phyloP scores from a whole-genome alignment of 2,113 vertebrate genomes.

The Onychostruthus taczanowskii region DNA sequence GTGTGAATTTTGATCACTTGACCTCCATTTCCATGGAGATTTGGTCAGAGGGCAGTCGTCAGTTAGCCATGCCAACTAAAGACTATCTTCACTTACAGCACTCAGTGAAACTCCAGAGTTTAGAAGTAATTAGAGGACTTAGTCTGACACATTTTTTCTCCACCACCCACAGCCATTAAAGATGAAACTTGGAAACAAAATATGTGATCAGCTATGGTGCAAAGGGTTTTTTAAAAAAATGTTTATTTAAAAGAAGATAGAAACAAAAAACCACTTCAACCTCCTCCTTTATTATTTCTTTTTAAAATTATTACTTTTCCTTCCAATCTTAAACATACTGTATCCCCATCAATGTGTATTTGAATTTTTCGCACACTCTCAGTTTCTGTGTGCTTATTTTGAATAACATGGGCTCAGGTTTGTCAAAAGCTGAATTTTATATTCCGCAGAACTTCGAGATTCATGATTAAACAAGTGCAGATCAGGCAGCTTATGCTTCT shows the following conservation, averaged over 20 bases:
- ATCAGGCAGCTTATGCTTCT: neutral
- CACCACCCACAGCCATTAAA: neutral
- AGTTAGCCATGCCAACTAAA: neutral
- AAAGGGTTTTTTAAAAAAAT: neutral
- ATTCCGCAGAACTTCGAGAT: neutral
- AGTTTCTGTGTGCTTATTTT: neutral
- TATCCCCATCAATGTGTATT: neutral
- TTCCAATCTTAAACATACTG: neutral
- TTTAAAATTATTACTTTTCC: neutral
- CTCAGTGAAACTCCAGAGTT: neutral
- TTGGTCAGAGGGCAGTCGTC: neutral
- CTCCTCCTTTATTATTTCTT: neutral
- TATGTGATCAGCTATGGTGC: neutral
- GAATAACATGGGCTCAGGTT: neutral
- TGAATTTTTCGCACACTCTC: neutral
- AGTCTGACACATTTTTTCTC: neutral
- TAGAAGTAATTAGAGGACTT: neutral
- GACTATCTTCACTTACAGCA: neutral
- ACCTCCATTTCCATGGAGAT: constrained; percentile 29
- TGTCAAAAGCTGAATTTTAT: neutral
- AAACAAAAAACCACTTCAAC: fast-evolving
- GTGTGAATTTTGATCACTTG: constrained; percentile 7
- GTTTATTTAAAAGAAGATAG: neutral
- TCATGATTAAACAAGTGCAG: neutral
- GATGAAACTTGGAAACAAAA: constrained; percentile 13